Evolutionary conservation across 2,113 vertebrate genomes (phyloP), one percentile per base, ranked within the genome.

Genomic region (Embiotoca jacksoni): DNA sequence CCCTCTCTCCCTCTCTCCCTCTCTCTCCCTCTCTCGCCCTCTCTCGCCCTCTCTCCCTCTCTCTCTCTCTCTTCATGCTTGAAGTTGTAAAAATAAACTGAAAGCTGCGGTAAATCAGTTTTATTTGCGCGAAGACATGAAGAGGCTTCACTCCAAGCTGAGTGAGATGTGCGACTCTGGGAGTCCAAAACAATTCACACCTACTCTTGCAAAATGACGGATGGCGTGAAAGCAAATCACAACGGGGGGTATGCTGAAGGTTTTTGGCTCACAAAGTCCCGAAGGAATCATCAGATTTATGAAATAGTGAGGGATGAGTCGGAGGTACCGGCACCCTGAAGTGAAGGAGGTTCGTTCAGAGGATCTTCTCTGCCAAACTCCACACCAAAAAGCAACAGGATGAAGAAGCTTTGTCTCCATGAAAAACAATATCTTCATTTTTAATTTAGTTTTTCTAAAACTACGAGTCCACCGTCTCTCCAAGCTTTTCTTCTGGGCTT

Each of bases 71-170:
- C 37, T 14, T 5, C 0, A 1, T 37, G 32, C 13, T 16, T 62
- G 59, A 33, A 61, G 82, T 71, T 58, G 75, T 87, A 75, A 90
- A 84, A 78, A 60, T 41, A 73, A 57, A 71, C 13, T 37, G 31
- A 78, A 47, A 1, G 37, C 60, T 30, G 68, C 8, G 55, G 57
- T 85, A 10, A 61, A 83, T 85, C 71, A 70, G 62, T 71, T 80
- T 78, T 74, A 72, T 65, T 72, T 8, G 0, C 3, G 6, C 7
- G 31, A 68, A 65, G 72, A 80, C 64, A 61, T 3, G 37, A 65
- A 58, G 47, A 50, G 52, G 54, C 72, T 7, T 7, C 0, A 2
- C 35, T 81, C 63, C 59, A 80, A 46, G 67, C 58, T 0, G 3
- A 44, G 6, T 68, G 33, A 16, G n/a, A 65, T 23, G 31, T 69